phyloP scores from a whole-genome alignment of 1,140 invertebrate genomes.

The Melanaphis sacchari region DNA sequence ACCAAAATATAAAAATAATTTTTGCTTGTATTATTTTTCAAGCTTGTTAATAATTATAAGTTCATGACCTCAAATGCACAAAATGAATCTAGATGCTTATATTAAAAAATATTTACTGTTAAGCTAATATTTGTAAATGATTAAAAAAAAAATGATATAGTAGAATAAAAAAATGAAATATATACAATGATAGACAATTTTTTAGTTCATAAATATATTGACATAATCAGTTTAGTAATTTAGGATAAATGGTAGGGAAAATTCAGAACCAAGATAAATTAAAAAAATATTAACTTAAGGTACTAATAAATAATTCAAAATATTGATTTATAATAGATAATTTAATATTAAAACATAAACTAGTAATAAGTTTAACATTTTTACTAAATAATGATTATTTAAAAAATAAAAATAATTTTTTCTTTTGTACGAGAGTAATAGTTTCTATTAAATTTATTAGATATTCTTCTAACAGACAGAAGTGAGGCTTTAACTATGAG shows the following conservation, averaged over 20 bases:
- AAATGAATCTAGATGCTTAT: neutral
- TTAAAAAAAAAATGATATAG: neutral
- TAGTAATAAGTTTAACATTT: too few relatives aligned
- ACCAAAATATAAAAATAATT: neutral
- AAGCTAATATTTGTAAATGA: neutral
- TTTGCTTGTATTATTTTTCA: slow-evolving; percentile 9
- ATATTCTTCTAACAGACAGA: neutral
- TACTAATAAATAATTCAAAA: neutral
- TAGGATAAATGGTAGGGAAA: neutral
- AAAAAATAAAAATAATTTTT: neutral
- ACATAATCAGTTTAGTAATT: neutral
- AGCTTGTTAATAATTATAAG: slow-evolving; percentile 9
- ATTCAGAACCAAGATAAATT: neutral
- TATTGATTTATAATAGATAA: neutral
- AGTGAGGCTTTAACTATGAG: neutral
- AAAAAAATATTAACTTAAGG: neutral
- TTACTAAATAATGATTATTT: neutral
- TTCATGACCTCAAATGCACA: neutral
- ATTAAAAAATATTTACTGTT: neutral
- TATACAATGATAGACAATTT: neutral
- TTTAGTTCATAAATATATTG: neutral
- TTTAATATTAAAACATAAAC: neutral
- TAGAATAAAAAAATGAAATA: neutral
- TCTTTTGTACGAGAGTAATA: neutral
- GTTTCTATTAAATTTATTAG: neutral